Evolutionary conservation across 1,140 invertebrate genomes (phyloP).

Genomic region (Colletes gigas): DNA sequence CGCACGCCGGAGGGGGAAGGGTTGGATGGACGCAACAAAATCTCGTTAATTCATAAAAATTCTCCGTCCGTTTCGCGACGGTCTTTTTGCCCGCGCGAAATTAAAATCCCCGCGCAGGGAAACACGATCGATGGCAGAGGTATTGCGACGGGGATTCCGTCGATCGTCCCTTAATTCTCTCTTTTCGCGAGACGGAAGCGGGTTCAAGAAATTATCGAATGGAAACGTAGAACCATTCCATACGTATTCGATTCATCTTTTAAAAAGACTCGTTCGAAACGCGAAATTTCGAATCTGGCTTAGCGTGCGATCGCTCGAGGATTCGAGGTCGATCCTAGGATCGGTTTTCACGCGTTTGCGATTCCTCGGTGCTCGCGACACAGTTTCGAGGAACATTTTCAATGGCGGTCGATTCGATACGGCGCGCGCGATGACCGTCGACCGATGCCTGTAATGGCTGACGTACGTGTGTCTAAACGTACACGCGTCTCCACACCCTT

Average conservation of each 20-base stretch:
- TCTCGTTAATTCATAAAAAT: conserved; percentile 63
- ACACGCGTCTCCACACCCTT: not conserved
- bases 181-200: not conserved
- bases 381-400: conserved; percentile 39
- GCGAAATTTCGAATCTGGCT: too few species aligned
- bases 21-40: conserved; percentile 39
- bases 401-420: conserved; percentile 22
- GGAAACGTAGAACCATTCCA: too few species aligned
- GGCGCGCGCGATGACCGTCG: conserved; percentile 7
- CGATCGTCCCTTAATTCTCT: not conserved
- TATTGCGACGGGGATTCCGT: conserved; percentile 15
- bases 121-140: conserved; percentile 33
- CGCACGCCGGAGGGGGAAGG: not conserved
- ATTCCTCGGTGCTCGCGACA: conserved; percentile 7
- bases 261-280: too few species aligned
- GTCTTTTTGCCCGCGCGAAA: conserved; percentile 54
- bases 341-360: not conserved
- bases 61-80: conserved; percentile 18
- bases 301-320: too few species aligned
- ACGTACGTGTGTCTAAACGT: not conserved
- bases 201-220: too few species aligned
- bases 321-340: not conserved
- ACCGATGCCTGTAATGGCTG: conserved; percentile 12
- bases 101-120: conserved; percentile 46
- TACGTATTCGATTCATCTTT: too few species aligned